Evolutionary conservation across 2,888 invertebrate species (phyloP), one percentile per base, ranked within the genome.

Genomic region (Amphipoea lucens): DNA sequence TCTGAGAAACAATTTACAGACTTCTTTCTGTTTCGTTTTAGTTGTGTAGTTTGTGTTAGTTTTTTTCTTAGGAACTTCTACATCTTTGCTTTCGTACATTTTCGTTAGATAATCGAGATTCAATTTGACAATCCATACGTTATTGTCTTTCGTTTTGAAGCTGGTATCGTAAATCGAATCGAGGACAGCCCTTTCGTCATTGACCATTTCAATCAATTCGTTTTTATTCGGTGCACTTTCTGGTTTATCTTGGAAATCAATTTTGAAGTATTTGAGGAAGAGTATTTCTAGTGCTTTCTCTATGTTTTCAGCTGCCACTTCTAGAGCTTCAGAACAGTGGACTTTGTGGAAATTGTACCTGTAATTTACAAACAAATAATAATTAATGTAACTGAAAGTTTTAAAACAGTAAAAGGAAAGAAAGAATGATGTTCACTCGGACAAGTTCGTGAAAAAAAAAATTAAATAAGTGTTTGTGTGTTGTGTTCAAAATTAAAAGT

Each of bases 311-410:
- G 97, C 96, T 54, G 98, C 97, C 84, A 97, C 95, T 84, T 97
- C 97, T 85, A 98, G 97, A 12, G 98, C 98, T 96, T 98, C 98
- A 62, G 97, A 91, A 93, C 98, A 98, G 92, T 98, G 98, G 4
- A 97, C 95, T 90, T 97, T 97, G 86, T 98, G 98, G 91, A 98
- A 98, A 83, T 98, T 98, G 92, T 98, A 98, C 91, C 98, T 98
- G 93, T 87, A 97, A 84, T 20, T n/a, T 20, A 20, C 20, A 36
- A 36, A 23, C 12, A 54, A n/a, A 54, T 42, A 6, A 48, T n/a
- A 0, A 40, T n/a, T n/a, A n/a, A 66, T 40, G 9, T 66, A 3
- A 20, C 3, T 70, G 7, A 17, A 23, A n/a, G n/a, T n/a, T n/a
- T n/a, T n/a, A n/a, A n/a, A 36, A 17, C 29, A 36, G 29, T 11